A percentile compares a stretch with the other conserved stretches of the same genome.
Conservation (phyloP, 1,140 invertebrate species). For the Zaprionus camerounensis region DNA sequence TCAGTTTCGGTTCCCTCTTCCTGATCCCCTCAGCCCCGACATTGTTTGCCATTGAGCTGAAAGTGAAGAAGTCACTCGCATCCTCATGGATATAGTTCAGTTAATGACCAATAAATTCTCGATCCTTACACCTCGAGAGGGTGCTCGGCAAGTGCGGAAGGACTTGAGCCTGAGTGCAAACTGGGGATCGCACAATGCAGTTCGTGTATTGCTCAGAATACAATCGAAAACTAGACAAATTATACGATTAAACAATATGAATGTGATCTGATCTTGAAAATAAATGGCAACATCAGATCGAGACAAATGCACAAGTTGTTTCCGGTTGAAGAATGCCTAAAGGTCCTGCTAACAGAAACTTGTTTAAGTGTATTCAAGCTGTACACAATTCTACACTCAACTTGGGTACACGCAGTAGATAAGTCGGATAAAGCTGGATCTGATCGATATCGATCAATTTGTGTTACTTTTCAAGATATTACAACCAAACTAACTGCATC, state of each 20-base stretch:
- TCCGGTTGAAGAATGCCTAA: no score
- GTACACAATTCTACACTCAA: no score
- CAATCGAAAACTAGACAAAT: not conserved
- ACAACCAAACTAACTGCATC: no score
- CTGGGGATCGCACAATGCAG: not conserved
- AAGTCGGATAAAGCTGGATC: no score
- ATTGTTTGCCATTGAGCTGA: slow-evolving; percentile 11
- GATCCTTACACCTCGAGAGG: not conserved
- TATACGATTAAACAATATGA: not conserved
- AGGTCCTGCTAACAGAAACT: no score
- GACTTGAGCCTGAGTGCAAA: not conserved
- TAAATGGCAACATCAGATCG: no score
- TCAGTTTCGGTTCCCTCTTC: not conserved
- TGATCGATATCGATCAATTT: no score
- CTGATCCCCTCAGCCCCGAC: not conserved
- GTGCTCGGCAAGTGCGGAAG: not conserved
- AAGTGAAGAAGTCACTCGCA: slow-evolving; percentile 1
- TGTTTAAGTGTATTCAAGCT: no score
- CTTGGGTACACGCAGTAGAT: no score
- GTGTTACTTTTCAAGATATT: no score
- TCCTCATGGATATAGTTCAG: not conserved
- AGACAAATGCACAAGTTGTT: no score
- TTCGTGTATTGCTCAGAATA: not conserved
- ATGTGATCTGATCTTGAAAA: no score
- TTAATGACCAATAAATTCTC: slow-evolving; percentile 44